These are phyloP conservation scores for Chironomus tepperi DNA, from an alignment of 1,140 invertebrate genomes.

Conservation along the genomic window DNA sequence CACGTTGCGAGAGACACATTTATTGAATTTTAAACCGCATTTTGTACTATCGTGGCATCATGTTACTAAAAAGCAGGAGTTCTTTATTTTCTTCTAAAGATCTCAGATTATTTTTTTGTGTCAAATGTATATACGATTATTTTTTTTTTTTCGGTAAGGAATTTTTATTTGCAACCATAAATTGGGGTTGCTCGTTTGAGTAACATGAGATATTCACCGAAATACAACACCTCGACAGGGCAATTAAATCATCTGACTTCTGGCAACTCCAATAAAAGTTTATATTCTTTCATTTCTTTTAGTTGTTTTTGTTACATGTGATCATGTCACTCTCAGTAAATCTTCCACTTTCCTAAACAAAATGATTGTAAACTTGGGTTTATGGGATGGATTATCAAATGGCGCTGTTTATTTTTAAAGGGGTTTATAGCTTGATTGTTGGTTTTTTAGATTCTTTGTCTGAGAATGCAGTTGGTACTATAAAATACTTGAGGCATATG, in stretches of 20 bases:
- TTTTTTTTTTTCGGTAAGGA: neutral
- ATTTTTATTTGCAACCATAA: neutral
- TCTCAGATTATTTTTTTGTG: too few relatives aligned
- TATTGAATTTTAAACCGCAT: conserved; percentile 23
- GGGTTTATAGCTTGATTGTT: too few relatives aligned
- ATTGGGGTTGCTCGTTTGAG: conserved; percentile 10
- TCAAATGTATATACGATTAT: neutral
- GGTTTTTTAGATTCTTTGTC: too few relatives aligned
- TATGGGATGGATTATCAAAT: too few relatives aligned
- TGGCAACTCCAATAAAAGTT: conserved; percentile 14
- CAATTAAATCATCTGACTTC: conserved; percentile 13
- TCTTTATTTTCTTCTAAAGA: neutral
- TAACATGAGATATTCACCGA: neutral
- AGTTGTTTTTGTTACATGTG: neutral
- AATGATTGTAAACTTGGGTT: too few relatives aligned
- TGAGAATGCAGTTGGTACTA: too few relatives aligned
- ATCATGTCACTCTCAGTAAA: neutral
- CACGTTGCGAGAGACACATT: conserved; percentile 17
- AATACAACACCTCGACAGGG: neutral
- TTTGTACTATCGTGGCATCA: neutral
- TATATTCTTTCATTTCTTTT: neutral
- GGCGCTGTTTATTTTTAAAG: too few relatives aligned
- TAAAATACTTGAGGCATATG: too few relatives aligned
- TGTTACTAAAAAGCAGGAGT: conserved; percentile 6
- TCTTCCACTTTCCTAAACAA: neutral